phyloP scores from a whole-genome alignment of 1,140 invertebrate genomes.

The Diabrotica virgifera region DNA sequence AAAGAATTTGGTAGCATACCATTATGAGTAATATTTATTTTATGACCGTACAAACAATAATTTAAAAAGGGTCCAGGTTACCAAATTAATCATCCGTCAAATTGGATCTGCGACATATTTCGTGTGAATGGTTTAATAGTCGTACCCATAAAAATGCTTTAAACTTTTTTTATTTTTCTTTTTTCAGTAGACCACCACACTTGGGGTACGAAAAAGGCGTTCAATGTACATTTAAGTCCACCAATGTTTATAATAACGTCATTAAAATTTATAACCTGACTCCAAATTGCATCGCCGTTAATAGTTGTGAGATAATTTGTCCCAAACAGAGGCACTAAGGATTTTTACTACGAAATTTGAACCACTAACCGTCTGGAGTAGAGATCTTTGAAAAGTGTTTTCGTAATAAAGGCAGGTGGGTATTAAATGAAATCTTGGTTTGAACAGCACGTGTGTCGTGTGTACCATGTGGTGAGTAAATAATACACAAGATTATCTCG shows the following conservation, averaged over 20 bases:
- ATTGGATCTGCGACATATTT: too few relatives aligned
- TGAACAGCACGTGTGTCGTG: not conserved
- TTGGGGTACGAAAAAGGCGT: too few relatives aligned
- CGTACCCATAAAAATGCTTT: too few relatives aligned
- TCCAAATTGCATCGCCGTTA: conserved; percentile 1
- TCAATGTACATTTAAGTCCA: too few relatives aligned
- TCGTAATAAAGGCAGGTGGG: conserved; percentile 7
- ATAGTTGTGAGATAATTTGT: conserved; percentile 6
- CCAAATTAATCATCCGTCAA: too few relatives aligned
- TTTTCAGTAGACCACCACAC: too few relatives aligned
- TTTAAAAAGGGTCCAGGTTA: too few relatives aligned
- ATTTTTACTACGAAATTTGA: not conserved
- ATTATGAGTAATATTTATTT: too few relatives aligned
- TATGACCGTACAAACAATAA: too few relatives aligned
- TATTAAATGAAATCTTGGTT: not conserved
- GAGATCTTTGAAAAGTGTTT: not conserved
- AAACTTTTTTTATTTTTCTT: too few relatives aligned
- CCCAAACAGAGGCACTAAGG: not conserved
- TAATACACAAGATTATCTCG: conserved; percentile 6
- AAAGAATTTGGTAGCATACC: too few relatives aligned
- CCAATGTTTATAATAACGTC: not conserved
- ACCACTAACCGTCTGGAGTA: not conserved
- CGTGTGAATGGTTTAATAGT: too few relatives aligned
- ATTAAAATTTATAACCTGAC: not conserved
- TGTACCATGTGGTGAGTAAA: not conserved